Percentiles rank a stretch among this genome's conserved stretches.
Conservation (phyloP, 2,797 vertebrate genomes). For the Lindbergichthys nudifrons region DNA sequence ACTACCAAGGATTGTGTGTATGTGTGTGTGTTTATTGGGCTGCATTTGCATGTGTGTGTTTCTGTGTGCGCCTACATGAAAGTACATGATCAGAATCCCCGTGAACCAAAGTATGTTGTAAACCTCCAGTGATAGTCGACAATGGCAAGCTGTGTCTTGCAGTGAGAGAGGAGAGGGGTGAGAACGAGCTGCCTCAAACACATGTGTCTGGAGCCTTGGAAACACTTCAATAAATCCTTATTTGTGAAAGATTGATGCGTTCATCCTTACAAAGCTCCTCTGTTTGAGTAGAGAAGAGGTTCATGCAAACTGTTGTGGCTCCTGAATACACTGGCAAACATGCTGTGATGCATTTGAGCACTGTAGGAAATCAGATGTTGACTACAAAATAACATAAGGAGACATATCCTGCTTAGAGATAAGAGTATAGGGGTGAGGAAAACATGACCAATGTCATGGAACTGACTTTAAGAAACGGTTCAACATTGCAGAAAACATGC, state of each 20-base stretch:
- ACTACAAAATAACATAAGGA: conserved; percentile 5
- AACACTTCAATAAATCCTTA: conserved; percentile 55
- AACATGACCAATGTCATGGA: neutral
- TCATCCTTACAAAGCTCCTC: conserved; percentile 29
- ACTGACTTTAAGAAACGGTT: neutral
- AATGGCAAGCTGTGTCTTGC: conserved; percentile 75
- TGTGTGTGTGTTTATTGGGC: neutral
- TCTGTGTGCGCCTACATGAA: conserved; percentile 47
- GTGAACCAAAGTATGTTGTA: conserved; percentile 47
- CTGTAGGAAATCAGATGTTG: conserved; percentile 17
- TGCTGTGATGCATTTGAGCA: conserved; percentile 13
- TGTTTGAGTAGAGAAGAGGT: conserved; percentile 6
- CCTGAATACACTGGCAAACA: conserved; percentile 14
- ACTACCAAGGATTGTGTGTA: conserved; percentile 17
- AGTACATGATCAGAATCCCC: conserved; percentile 63
- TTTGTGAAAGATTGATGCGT: conserved; percentile 47
- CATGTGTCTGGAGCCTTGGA: conserved; percentile 65
- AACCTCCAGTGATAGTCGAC: conserved; percentile 52
- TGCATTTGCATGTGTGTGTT: neutral
- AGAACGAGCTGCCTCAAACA: conserved; percentile 56
- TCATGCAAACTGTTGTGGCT: conserved; percentile 9
- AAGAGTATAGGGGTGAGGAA: neutral
- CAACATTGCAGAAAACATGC: neutral
- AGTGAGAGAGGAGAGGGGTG: conserved; percentile 35
- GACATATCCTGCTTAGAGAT: neutral